phyloP scores from a whole-genome alignment of 2,113 vertebrate genomes.

The Arizona elegans region DNA sequence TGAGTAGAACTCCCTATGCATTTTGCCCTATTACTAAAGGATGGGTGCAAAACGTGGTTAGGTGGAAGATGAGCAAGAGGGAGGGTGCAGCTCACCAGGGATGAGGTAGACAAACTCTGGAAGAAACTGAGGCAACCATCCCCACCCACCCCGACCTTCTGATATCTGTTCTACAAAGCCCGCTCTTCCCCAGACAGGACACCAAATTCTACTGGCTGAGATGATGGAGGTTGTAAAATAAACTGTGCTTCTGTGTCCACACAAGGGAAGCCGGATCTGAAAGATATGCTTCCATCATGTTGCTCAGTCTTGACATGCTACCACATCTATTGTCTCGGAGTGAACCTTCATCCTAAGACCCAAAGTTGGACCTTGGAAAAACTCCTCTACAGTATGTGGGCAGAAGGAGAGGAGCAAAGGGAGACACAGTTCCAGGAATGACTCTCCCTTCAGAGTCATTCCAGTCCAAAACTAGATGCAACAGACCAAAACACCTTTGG shows the following conservation, averaged over 20 bases:
- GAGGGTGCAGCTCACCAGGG: background rate
- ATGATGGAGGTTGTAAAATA: background rate
- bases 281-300: background rate
- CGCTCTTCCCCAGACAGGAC: too few species aligned
- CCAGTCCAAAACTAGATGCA: background rate
- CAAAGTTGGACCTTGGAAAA: background rate
- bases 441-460: background rate
- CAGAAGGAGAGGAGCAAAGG: background rate
- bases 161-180: background rate
- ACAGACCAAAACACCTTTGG: background rate
- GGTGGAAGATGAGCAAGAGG: background rate
- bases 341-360: background rate
- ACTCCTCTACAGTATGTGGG: background rate
- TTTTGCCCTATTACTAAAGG: background rate
- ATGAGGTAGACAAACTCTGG: background rate
- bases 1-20: background rate
- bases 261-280: background rate
- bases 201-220: background rate
- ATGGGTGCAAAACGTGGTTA: background rate
- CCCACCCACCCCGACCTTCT: too few species aligned
- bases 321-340: background rate
- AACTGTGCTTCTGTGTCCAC: background rate
- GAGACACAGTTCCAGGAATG: background rate
- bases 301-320: background rate
- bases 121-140: background rate